phyloP scores from a whole-genome alignment of 2,888 invertebrate species.

The Bruchidius siliquastri region DNA sequence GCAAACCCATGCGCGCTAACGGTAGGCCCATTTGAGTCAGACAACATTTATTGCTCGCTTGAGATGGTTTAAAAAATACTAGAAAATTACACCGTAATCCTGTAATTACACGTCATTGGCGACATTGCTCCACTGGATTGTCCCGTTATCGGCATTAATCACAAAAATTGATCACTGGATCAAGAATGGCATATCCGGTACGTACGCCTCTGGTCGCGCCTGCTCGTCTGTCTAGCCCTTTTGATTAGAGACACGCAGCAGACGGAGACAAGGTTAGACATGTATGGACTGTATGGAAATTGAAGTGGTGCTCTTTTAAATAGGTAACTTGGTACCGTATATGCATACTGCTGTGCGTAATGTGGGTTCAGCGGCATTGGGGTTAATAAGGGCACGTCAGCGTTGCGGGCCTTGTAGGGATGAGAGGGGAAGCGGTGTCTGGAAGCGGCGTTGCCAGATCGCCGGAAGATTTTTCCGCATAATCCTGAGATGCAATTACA shows the following conservation, averaged over 20 bases:
- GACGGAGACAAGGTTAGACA: not conserved
- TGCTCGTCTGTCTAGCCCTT: not conserved
- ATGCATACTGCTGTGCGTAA: not conserved
- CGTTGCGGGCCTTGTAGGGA: constrained; percentile 14
- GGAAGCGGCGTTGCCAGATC: constrained; percentile 3
- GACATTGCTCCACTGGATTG: too few species aligned
- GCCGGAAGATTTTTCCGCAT: not conserved
- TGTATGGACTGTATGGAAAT: not conserved
- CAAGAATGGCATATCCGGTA: not conserved
- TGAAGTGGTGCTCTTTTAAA: not conserved
- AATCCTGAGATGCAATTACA: too few species aligned
- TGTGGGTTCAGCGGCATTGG: constrained; percentile 36
- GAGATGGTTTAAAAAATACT: too few species aligned
- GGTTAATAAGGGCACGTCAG: constrained; percentile 33
- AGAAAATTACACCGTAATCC: too few species aligned
- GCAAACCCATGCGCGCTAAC: too few species aligned
- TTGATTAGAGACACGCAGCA: not conserved
- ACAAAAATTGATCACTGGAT: too few species aligned
- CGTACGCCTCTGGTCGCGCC: not conserved
- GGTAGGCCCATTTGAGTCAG: too few species aligned
- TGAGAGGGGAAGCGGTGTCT: constrained; percentile 1
- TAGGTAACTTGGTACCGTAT: not conserved
- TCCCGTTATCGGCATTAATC: too few species aligned
- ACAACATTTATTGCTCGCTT: too few species aligned
- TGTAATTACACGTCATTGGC: too few species aligned